Evolutionary conservation across 2,888 invertebrate genomes (phyloP).

Genomic region (Plagiodera versicolora): DNA sequence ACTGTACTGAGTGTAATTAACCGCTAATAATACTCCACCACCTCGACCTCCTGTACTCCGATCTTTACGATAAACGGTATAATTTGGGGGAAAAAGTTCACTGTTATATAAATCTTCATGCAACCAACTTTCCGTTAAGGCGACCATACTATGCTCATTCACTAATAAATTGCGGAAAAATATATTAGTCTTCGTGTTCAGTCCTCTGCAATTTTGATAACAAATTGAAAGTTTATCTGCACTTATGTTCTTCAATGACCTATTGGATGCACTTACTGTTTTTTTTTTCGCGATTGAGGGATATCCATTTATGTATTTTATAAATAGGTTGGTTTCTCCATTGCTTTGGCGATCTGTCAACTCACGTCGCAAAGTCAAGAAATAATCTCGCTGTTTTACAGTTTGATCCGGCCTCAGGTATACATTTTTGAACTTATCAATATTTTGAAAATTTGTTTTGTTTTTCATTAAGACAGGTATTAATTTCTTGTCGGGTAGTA

Average conservation of each 20-base stretch:
- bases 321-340: no score
- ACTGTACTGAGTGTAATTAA: no score
- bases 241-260: no score
- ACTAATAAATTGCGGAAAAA: neutral
- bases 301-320: neutral
- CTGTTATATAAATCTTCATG: slow-evolving; percentile 1
- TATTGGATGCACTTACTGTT: no score
- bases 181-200: no score
- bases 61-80: no score
- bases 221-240: no score
- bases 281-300: neutral
- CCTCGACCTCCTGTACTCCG: no score
- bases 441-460: slow-evolving; percentile 1
- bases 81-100: neutral
- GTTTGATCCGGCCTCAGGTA: slow-evolving; percentile 1
- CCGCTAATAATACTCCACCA: no score
- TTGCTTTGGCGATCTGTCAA: neutral
- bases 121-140: neutral
- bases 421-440: neutral
- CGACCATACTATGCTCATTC: neutral
- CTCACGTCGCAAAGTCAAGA: neutral
- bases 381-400: neutral
- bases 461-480: no score
- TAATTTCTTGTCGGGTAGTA: no score
- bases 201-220: no score